Percentiles rank a stretch among this genome's conserved stretches.
Conservation (phyloP, 2,113 vertebrate genomes). For the Gnathonemus longibarbis region DNA sequence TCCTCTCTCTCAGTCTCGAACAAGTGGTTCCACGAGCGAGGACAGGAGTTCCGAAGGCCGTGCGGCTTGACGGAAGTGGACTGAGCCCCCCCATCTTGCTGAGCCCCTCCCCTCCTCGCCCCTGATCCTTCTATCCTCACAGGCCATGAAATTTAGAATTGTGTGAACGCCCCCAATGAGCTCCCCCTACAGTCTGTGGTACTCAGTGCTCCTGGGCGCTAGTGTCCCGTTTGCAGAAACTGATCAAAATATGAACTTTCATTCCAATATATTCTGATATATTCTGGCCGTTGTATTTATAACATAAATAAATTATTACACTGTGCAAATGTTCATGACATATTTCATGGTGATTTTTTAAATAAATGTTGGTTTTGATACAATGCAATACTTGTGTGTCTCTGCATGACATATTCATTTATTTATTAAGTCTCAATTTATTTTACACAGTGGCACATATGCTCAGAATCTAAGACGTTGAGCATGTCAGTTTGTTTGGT, state of each 20-base stretch:
- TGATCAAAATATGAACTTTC: neutral
- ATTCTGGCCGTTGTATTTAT: constrained; percentile 17
- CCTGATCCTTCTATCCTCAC: no score
- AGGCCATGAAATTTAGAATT: neutral
- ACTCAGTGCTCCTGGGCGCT: no score
- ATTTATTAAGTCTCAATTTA: neutral
- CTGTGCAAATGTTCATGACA: constrained; percentile 4
- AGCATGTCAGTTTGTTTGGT: neutral
- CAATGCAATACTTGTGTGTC: neutral
- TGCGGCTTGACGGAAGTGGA: constrained; percentile 90
- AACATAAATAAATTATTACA: constrained; percentile 31
- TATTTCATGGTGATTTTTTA: neutral
- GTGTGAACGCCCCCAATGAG: neutral
- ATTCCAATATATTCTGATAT: neutral
- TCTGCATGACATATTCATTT: neutral
- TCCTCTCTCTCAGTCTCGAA: constrained; percentile 78
- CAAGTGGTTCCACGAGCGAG: constrained; percentile 97
- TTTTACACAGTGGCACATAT: neutral
- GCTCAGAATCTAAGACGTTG: neutral
- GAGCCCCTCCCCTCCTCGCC: neutral
- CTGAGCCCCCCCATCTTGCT: constrained; percentile 49
- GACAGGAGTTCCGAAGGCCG: constrained; percentile 90
- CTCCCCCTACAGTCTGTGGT: neutral
- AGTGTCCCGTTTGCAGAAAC: neutral
- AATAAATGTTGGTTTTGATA: constrained; percentile 15